Evolutionary conservation across 2,797 vertebrate genomes (phyloP).

Genomic region (Delichon dasypus): DNA sequence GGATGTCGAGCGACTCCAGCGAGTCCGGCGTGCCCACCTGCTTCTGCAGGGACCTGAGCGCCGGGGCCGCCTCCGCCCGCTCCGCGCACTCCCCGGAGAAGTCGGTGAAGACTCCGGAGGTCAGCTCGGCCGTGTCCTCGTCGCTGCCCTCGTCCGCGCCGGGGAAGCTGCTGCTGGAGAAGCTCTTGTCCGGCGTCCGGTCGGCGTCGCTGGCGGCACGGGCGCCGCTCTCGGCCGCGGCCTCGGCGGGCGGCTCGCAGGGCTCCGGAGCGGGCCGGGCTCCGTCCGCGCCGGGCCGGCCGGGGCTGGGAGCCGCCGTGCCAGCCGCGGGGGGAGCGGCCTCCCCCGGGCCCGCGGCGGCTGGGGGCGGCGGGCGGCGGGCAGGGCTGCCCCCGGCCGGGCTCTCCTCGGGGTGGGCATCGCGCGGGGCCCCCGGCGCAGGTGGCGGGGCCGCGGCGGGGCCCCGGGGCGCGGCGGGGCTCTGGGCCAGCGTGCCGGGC

Average conservation of each 20-base stretch:
- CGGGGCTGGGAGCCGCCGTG: not conserved
- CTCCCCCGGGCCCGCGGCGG: not conserved
- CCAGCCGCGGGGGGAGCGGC: not conserved
- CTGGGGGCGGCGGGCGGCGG: not conserved
- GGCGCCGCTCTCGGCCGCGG: conserved; percentile 43
- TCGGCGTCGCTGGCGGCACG: conserved; percentile 53
- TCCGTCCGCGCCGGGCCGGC: not conserved
- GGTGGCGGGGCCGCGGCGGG: not conserved
- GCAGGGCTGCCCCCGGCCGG: not conserved
- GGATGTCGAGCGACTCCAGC: conserved; percentile 88
- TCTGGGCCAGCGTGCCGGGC: conserved; percentile 9
- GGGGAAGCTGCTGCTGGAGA: conserved; percentile 76
- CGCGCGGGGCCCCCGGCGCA: not conserved
- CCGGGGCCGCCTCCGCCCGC: conserved; percentile 68
- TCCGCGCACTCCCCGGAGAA: conserved; percentile 80
- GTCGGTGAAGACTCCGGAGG: conserved; percentile 83
- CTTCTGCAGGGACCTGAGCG: conserved; percentile 85
- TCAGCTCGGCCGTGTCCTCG: conserved; percentile 81
- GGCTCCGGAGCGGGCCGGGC: not conserved
- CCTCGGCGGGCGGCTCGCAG: not conserved
- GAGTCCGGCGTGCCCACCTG: conserved; percentile 88
- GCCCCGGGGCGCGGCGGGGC: not conserved
- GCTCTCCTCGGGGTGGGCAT: not conserved
- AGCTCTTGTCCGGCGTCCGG: conserved; percentile 50
- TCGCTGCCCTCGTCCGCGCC: conserved; percentile 82